Evolutionary conservation across 2,888 invertebrate genomes (phyloP), one percentile per base, ranked within the genome.

Genomic region (Campoplex nolae): DNA sequence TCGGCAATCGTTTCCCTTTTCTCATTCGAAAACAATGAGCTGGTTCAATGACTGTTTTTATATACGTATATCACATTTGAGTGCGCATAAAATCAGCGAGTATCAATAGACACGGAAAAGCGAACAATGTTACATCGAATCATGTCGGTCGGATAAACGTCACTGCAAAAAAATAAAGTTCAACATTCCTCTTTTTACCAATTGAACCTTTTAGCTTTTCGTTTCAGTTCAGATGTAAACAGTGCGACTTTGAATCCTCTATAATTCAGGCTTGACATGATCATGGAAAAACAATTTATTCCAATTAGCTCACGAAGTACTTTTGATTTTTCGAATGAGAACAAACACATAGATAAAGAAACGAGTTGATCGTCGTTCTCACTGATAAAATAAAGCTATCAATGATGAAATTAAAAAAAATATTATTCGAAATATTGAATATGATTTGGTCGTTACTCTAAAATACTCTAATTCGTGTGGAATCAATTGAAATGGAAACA

Each of bases 41-140:
- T 8, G n/a, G 28, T 16, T 51, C 32, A 28, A 48, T 48, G 2
- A 13, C 11, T 32, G 70, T 48, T 45, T 48, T 28, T 45, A 48
- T 71, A n/a, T 71, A n/a, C 32, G 11, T 2, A 23, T 13, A 45
- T 45, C 45, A 16, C 45, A 16, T 70, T 6, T 23, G 13, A n/a
- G 28, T 16, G 45, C 13, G 4, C 70, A 45, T 38, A 35, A 73
- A 13, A 23, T 16, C 16, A 1, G 28, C 42, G 32, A 32, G 51
- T 48, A 58, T 38, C 65, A 28, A 65, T 38, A 38, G 35, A 76
- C n/a, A 35, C 7, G 42, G 11, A 68, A 68, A 68, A 68, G 38
- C 42, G 18, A 68, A 48, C 35, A 54, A 74, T 67, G 51, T 74
- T 71, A 74, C 65, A 16, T 51, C n/a, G 38, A 67, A 73, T 74